Evolutionary conservation across 2,888 invertebrate species (phyloP), one percentile per base, ranked within the genome.

Genomic region (Drosophila niveifrons): DNA sequence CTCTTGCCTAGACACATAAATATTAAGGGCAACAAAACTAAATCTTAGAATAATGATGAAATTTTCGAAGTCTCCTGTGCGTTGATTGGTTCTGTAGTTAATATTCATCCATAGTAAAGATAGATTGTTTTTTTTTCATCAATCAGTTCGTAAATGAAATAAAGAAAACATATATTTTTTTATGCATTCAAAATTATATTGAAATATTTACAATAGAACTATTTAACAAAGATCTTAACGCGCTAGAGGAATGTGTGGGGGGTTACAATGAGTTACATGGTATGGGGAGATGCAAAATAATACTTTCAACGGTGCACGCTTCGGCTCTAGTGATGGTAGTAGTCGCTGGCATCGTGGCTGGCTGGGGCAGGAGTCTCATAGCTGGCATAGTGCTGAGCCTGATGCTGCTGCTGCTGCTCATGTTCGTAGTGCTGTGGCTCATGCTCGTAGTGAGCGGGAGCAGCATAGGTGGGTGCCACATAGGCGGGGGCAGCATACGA

Each of bases 311-410:
- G 47, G 46, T 18, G 44, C 63, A 46, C 46, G 36, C 57, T 46
- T 34, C 43, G 17, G 18, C 43, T 55, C 47, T 79, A 90, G 56
- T 90, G 90, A 43, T 90, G 89, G 67, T 90, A 90, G 48, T 88
- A 88, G 36, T 86, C 78, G 15, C 89, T 80, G 7, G 71, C 67
- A 44, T 75, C 85, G n/a, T 90, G 88, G 4, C 75, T 72, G 13
- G 81, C 75, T n/a, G 86, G 80, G 2, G 76, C 74, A 7, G 75
- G 66, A 4, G 76, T 58, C 51, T 90, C 90, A 43, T 90, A 88
- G 56, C 72, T 72, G 62, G 82, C 66, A 36, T 80, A 90, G 31
- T 88, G 88, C 34, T 61, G 62, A 11, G 55, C 50, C 63, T 47
- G 89, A 62, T 55, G 66, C 31, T 67, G 52, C 41, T 61, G 63